Base-by-base conservation (phyloP, 2,113 vertebrate genomes). In the Pluvialis apricaria region DNA sequence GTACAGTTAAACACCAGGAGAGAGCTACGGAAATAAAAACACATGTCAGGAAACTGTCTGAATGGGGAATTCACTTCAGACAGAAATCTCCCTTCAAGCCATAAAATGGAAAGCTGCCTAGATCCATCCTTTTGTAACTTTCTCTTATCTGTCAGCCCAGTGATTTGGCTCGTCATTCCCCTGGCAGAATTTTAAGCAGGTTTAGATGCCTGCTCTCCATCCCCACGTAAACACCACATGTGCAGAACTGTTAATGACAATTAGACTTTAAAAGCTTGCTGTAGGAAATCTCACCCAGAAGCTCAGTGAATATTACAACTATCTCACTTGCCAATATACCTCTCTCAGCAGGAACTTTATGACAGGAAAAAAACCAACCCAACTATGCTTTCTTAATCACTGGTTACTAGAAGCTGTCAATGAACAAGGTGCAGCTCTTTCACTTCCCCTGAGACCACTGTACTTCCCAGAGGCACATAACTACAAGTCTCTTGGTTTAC, bases 1-100 rank as follows among this genome's bases (percentile, higher is more conserved):
- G 55, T 87, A 60, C 69, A 88, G 82, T 78, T 91, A 95, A 94
- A 88, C 32, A 93, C 51, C 54, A 75, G 34, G 40, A 95, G 61
- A 88, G 38, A 36, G 45, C 55, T 90, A 45, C 1, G 0, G 77
- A 87, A 85, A 90, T 68, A 80, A 94, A 95, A 64, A 78, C 44
- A 82, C 36, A 62, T 6, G 55, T 92, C 82, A 86, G 79, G 54
- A 96, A 83, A 55, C 72, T 91, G 64, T 69, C 90, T 66, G 79
- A 91, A 68, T 17, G 29, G 36, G 31, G 61, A 75, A n/a, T 58
- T 92, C 61, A 70, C 52, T 93, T 91, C 45, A 90, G 81, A 86
- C n/a, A 62, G 65, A 83, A 82, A 79, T 91, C 29, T 92, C 32
- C 45, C 95, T 91, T 81, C 73, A 40, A 95, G 89, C 40, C 66